Evolutionary conservation across 1,140 invertebrate species (phyloP).

Genomic region (Melitaea cinxia): DNA sequence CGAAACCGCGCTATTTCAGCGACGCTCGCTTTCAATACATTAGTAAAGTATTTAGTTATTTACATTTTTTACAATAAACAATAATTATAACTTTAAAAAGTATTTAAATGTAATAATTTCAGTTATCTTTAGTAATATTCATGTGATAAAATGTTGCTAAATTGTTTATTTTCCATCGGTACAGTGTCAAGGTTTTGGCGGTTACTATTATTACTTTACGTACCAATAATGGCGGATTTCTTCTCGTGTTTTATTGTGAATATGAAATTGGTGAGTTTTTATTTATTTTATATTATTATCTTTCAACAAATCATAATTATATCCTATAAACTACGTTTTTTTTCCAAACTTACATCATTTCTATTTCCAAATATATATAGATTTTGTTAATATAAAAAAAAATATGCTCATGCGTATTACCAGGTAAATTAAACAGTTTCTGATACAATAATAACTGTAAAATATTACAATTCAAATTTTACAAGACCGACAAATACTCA

Average conservation of each 20-base stretch:
- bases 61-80: slow-evolving; percentile 7
- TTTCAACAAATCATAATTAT: too few relatives aligned
- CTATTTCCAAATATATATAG: neutral
- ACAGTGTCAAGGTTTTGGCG: slow-evolving; percentile 40
- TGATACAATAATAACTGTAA: too few relatives aligned
- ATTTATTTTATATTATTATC: slow-evolving; percentile 5
- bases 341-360: neutral
- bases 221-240: slow-evolving; percentile 29
- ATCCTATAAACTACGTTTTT: too few relatives aligned
- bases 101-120: too few relatives aligned
- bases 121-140: neutral
- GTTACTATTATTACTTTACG: slow-evolving; percentile 27
- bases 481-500: too few relatives aligned
- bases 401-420: too few relatives aligned
- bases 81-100: neutral
- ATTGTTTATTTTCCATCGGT: slow-evolving; percentile 2
- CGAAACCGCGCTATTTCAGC: slow-evolving; percentile 40
- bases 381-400: too few relatives aligned
- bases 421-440: too few relatives aligned
- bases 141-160: slow-evolving; percentile 12
- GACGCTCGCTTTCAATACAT: slow-evolving; percentile 11
- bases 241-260: slow-evolving; percentile 9
- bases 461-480: too few relatives aligned
- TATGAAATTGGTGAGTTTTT: slow-evolving; percentile 23
- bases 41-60: neutral